These are phyloP conservation scores for Tokudaia tokunoshimensis DNA, from an alignment of 2,797 vertebrate species.

Conservation along the genomic window DNA sequence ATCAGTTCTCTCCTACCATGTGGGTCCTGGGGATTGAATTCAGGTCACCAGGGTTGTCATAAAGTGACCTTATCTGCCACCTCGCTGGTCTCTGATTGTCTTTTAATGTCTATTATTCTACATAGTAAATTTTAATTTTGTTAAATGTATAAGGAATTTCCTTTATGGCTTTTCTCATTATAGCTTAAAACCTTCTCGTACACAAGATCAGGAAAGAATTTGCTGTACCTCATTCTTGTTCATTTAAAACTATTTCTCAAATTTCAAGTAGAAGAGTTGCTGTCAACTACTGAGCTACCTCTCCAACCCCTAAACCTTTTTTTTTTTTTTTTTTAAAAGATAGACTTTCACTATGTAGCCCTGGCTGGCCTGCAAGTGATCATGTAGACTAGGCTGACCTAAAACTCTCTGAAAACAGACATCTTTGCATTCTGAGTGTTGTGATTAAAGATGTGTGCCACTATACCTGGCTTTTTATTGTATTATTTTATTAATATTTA, in stretches of 20 bases:
- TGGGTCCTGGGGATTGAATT: no score
- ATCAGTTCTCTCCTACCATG: no score
- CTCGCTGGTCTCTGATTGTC: neutral
- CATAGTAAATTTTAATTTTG: constrained; percentile 15
- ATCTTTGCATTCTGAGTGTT: neutral
- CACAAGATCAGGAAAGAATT: constrained; percentile 2
- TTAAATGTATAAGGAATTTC: neutral
- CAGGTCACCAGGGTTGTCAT: no score
- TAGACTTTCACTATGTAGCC: neutral
- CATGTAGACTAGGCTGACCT: neutral
- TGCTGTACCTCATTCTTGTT: neutral
- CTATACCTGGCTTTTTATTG: neutral
- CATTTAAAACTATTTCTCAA: neutral
- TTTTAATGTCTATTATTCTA: neutral
- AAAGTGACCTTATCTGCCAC: no score
- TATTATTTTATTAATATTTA: neutral
- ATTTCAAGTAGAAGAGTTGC: neutral
- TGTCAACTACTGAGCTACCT: neutral
- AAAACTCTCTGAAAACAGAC: neutral
- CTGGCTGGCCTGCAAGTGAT: neutral
- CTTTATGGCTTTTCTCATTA: neutral
- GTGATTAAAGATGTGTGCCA: neutral
- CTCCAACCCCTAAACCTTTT: neutral
- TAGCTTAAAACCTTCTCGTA: neutral
- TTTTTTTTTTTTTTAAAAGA: neutral